Percentiles rank a stretch among this genome's conserved stretches.
phyloP scores from a whole-genome alignment of 2,797 vertebrate species.

The Catharus ustulatus region DNA sequence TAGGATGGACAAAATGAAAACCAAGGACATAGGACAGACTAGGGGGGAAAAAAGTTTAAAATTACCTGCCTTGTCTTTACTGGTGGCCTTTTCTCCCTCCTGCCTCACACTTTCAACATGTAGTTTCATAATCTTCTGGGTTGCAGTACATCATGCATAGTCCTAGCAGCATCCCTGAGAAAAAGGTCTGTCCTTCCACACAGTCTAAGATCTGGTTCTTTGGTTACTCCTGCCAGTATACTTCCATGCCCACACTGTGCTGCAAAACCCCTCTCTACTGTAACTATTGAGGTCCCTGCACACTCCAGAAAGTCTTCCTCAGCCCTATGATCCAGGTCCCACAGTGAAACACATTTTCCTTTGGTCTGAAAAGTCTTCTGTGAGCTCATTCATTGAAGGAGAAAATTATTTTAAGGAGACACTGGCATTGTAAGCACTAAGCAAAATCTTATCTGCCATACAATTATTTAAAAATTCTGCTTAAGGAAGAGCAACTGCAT shows the following conservation, averaged over 20 bases:
- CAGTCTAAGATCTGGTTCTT: neutral
- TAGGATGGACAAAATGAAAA: neutral
- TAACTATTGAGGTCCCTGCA: neutral
- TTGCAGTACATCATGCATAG: neutral
- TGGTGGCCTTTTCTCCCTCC: neutral
- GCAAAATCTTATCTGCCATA: neutral
- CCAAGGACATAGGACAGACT: neutral
- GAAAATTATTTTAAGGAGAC: neutral
- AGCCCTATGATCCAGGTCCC: neutral
- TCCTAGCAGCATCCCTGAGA: neutral
- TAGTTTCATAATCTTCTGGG: neutral
- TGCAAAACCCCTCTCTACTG: neutral
- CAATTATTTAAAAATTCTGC: neutral
- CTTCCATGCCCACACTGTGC: accelerated
- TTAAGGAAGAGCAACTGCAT: neutral
- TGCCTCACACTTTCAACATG: neutral
- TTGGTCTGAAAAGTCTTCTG: neutral
- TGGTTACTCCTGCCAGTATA: neutral
- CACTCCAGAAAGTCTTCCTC: neutral
- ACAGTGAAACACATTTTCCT: neutral
- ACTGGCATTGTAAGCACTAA: neutral
- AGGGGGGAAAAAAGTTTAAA: neutral
- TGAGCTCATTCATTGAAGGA: neutral
- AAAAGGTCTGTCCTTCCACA: neutral
- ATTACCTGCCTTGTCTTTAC: neutral